Base-by-base conservation (phyloP, 2,888 invertebrate genomes). In the Syrista parreyssii region DNA sequence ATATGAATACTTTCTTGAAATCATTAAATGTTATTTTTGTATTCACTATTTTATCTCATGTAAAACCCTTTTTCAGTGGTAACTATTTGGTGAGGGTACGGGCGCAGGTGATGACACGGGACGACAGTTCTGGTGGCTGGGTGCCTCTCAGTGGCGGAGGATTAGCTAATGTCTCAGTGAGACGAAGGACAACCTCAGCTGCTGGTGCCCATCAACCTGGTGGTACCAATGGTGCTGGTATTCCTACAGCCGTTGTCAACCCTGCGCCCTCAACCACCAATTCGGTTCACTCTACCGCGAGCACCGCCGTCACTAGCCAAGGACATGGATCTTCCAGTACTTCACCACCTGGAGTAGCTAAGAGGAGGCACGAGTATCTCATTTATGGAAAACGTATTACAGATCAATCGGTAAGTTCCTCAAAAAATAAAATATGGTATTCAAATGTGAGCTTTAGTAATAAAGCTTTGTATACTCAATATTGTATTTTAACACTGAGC, bases 61-160 rank as follows among this genome's bases (percentile, higher is more conserved):
- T 32, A 79, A 73, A 74, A 75, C 84, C 86, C 85, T 84, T 82
- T 94, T 94, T 68, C 93, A 97, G 97, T 96, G 96, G 94, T 92
- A 93, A 95, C 94, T 96, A 95, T 93, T 94, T 98, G 95, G 98
- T 98, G 94, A 97, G 97, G 93, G 98, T 99, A 92, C 96, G 98
- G 91, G 98, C 98, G 93, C 98, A 98, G 95, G 98, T 98, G 93
- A 99, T 99, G 98, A 97, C 97, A 91, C 95, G 98, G 92, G 98
- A 99, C 95, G 99, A 98, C 92, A 97, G 97, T 92, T 97, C 97
- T 84, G 98, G 98, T 84, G 98, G 98, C 86, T 98, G 98, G 98
- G 95, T 97, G 91, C 98, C 98, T 89, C 94, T 98, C 91, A 97
- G 96, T 84, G 98, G 98, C 88, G 98, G 98, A 87, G 98, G 98